phyloP scores from a whole-genome alignment of 1,140 invertebrate species.

The Lordiphosa mommai region DNA sequence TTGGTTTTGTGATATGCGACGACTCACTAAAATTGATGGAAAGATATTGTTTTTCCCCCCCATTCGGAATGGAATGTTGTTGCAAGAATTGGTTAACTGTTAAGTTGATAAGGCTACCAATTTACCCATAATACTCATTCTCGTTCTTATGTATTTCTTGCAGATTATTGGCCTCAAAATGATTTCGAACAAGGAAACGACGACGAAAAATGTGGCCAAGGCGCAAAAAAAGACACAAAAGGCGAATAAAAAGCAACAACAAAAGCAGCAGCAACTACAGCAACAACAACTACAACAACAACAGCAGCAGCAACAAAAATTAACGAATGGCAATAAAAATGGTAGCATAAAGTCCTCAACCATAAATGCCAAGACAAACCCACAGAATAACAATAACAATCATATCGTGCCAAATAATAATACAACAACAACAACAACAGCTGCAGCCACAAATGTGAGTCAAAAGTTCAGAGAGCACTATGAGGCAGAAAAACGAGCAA shows the following conservation, averaged over 20 bases:
- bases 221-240: conserved; percentile 71
- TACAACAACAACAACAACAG: conserved; percentile 18
- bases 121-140: background rate
- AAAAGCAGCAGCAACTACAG: conserved; percentile 47
- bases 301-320: conserved; percentile 18
- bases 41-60: too few species aligned
- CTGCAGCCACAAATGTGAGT: conserved; percentile 25
- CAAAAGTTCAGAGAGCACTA: conserved; percentile 54
- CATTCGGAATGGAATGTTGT: too few species aligned
- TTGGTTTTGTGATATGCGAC: too few species aligned
- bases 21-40: too few species aligned
- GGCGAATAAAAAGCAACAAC: conserved; percentile 62
- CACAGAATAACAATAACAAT: conserved; percentile 46
- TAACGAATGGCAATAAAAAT: conserved; percentile 47
- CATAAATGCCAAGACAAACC: conserved; percentile 18
- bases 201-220: conserved; percentile 52
- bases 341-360: conserved; percentile 22
- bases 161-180: conserved; percentile 58
- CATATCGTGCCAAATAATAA: conserved; percentile 56
- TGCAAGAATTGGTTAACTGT: background rate
- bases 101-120: conserved; percentile 3
- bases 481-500: conserved; percentile 30
- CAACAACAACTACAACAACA: conserved; percentile 27
- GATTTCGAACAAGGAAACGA: conserved; percentile 62
- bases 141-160: conserved; percentile 11